Evolutionary conservation across 2,113 vertebrate species (phyloP).

Genomic region (Oryzias curvinotus): DNA sequence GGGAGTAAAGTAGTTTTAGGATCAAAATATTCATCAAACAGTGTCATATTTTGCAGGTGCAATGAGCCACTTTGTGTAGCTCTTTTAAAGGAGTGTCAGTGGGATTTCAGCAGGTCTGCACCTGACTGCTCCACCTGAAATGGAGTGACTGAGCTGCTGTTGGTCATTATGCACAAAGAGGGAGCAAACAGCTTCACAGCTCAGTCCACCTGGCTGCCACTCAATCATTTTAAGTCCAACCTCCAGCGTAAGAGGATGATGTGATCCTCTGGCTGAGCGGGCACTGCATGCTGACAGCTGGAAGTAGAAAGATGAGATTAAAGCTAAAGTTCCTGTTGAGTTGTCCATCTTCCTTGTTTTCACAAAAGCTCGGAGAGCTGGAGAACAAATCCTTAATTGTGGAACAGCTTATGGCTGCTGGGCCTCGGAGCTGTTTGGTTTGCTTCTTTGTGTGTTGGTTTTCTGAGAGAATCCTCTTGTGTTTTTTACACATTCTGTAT

Average conservation of each 20-base stretch:
- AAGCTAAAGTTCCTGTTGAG: not conserved
- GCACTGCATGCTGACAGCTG: not conserved
- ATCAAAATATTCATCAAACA: too few relatives aligned
- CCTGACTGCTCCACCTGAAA: not conserved
- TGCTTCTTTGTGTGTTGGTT: not conserved
- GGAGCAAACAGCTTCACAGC: constrained; percentile 6
- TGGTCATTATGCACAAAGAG: constrained; percentile 6
- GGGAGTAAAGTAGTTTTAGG: too few relatives aligned
- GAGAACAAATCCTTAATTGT: not conserved
- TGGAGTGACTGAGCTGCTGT: not conserved
- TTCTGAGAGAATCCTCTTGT: not conserved
- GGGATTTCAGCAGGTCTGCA: not conserved
- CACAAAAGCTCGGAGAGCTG: not conserved
- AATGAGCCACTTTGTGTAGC: too few relatives aligned
- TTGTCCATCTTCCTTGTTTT: not conserved
- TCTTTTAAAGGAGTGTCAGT: too few relatives aligned
- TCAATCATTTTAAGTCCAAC: not conserved
- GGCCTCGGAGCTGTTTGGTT: not conserved
- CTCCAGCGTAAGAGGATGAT: not conserved
- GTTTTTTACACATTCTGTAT: too few relatives aligned
- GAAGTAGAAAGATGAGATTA: not conserved
- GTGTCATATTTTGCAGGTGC: too few relatives aligned
- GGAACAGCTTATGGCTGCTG: not conserved
- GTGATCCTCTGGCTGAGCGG: constrained; percentile 1
- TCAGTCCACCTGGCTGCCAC: constrained; percentile 1